Evolutionary conservation across 1,140 invertebrate genomes (phyloP).

Genomic region (Drosophila navojoa): DNA sequence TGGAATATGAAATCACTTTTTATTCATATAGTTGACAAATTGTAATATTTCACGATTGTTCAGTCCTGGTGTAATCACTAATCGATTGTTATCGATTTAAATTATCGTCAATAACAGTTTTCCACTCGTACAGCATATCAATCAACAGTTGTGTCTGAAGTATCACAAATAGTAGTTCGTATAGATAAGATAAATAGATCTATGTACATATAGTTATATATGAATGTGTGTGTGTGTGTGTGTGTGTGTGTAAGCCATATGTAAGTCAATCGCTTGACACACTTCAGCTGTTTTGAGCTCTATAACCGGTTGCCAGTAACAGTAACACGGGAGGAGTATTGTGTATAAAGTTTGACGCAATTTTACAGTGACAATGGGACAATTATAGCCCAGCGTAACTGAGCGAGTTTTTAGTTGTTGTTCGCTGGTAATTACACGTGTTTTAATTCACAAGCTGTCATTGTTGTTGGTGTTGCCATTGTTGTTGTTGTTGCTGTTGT

Average conservation of each 20-base stretch:
- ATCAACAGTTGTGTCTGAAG: neutral
- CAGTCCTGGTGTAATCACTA: neutral
- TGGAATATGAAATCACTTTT: too few species aligned
- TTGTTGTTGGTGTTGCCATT: conserved; percentile 33
- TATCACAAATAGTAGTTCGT: neutral
- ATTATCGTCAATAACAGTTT: neutral
- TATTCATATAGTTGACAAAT: too few species aligned
- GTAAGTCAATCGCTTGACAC: conserved; percentile 43
- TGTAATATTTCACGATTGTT: neutral
- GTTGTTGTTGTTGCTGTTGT: too few species aligned
- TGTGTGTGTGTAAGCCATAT: conserved; percentile 10
- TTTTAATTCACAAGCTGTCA: conserved; percentile 41
- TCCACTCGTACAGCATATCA: neutral
- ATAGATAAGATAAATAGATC: conserved; percentile 23
- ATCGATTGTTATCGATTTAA: conserved; percentile 8
- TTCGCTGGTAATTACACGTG: conserved; percentile 43
- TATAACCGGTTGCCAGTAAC: conserved; percentile 27
- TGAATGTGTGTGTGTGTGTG: conserved; percentile 1
- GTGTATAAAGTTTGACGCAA: conserved; percentile 16
- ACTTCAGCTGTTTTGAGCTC: conserved; percentile 17
- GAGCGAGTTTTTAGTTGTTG: conserved; percentile 25
- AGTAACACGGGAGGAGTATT: conserved; percentile 34
- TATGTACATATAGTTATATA: conserved; percentile 10
- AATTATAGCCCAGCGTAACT: conserved; percentile 52
- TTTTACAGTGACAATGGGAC: conserved; percentile 61